These are phyloP conservation scores for Alviniconcha strummeri DNA, from an alignment of 2,888 invertebrate species.

Conservation along the genomic window DNA sequence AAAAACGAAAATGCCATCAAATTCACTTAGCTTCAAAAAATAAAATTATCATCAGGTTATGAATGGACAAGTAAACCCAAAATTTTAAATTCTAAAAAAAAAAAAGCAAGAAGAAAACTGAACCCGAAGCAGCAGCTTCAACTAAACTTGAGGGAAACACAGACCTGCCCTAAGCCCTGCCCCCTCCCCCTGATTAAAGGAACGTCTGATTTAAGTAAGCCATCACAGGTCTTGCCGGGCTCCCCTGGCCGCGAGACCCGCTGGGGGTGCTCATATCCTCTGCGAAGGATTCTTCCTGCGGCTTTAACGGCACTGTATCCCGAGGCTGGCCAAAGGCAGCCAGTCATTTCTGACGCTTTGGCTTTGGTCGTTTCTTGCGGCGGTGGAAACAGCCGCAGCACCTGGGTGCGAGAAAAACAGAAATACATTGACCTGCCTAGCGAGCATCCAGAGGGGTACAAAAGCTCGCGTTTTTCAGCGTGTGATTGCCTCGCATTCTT, in stretches of 20 bases:
- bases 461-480: too few species aligned
- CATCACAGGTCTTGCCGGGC: conserved; percentile 25
- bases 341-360: conserved; percentile 67
- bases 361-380: conserved; percentile 57
- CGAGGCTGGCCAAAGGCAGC: conserved; percentile 57
- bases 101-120: too few species aligned
- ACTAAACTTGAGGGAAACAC: too few species aligned
- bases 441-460: background rate
- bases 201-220: conserved; percentile 48
- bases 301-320: conserved; percentile 54
- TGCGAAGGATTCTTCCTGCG: conserved; percentile 37
- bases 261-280: conserved; percentile 33
- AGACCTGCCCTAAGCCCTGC: background rate
- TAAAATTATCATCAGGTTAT: background rate
- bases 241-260: conserved; percentile 25
- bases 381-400: conserved; percentile 65
- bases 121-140: too few species aligned
- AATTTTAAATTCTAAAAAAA: too few species aligned
- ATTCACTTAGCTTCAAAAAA: background rate
- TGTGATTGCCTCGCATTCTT: too few species aligned
- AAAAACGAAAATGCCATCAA: too few species aligned
- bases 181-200: conserved; percentile 15
- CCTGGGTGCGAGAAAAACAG: conserved; percentile 48
- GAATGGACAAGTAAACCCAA: too few species aligned
- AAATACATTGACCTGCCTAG: conserved; percentile 22